These are phyloP conservation scores for Salmo trutta DNA, from an alignment of 2,797 vertebrate species.

Conservation along the genomic window DNA sequence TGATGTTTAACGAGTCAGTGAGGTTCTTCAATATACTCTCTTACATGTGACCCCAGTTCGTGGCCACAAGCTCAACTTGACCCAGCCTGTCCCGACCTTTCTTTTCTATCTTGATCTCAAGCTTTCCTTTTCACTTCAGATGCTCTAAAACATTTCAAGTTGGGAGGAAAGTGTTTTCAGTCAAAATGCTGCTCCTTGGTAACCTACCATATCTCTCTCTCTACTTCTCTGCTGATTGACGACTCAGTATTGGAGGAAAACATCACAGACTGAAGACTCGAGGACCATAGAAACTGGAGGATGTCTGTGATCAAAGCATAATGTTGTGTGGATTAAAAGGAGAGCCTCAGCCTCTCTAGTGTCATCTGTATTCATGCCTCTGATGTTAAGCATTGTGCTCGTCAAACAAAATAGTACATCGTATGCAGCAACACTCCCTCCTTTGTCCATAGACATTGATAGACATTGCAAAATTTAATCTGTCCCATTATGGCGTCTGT, in stretches of 20 bases:
- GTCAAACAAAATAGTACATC: slow-evolving; percentile 69
- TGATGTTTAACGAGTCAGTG: no score
- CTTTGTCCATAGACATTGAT: no score
- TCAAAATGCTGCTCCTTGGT: slow-evolving; percentile 51
- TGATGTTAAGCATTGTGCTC: slow-evolving; percentile 77
- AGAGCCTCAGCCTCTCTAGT: slow-evolving; percentile 60
- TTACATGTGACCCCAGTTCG: background rate
- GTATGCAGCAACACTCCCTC: slow-evolving; percentile 56
- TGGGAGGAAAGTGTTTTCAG: slow-evolving; percentile 67
- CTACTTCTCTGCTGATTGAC: slow-evolving; percentile 60
- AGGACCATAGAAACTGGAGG: slow-evolving; percentile 34
- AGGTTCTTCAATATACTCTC: background rate
- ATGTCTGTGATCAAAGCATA: slow-evolving; percentile 79
- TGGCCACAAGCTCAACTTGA: background rate
- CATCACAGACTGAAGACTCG: slow-evolving; percentile 36
- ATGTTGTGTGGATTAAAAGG: slow-evolving; percentile 74
- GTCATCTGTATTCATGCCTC: slow-evolving; percentile 73
- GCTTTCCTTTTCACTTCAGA: slow-evolving; percentile 49
- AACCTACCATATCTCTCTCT: slow-evolving; percentile 25
- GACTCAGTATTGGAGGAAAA: slow-evolving; percentile 62
- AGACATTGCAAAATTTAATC: no score
- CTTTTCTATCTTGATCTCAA: slow-evolving; percentile 28
- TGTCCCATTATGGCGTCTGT: no score
- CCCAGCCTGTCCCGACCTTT: background rate
- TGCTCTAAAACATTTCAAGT: slow-evolving; percentile 47